A percentile compares a stretch with the other conserved stretches of the same genome.
Evolutionary conservation across 1,140 invertebrate species (phyloP).

Genomic region (Leptoteleia sp.): DNA sequence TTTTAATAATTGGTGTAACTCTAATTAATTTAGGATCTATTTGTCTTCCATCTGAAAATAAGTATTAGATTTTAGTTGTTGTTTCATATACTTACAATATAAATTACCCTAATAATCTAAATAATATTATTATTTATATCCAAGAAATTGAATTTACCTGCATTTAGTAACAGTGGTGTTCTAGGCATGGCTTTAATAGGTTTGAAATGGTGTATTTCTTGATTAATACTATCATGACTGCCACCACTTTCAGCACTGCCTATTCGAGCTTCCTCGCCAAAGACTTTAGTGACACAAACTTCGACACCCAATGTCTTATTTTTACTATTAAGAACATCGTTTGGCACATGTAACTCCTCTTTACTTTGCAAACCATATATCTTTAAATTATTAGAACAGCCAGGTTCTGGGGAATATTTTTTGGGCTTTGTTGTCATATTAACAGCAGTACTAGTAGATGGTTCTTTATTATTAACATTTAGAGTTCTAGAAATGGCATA

Average conservation of each 20-base stretch:
- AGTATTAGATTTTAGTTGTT: too few species aligned
- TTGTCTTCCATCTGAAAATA: conserved; percentile 69
- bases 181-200: conserved; percentile 82
- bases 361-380: conserved; percentile 79
- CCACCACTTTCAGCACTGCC: conserved; percentile 78
- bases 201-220: conserved; percentile 84
- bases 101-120: too few species aligned
- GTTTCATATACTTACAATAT: too few species aligned
- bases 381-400: conserved; percentile 72
- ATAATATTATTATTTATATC: too few species aligned
- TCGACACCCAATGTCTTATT: conserved; percentile 78
- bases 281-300: conserved; percentile 71
- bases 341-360: conserved; percentile 82
- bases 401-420: conserved; percentile 68
- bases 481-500: conserved; percentile 43
- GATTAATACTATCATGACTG: conserved; percentile 83
- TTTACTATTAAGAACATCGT: conserved; percentile 80
- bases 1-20: conserved; percentile 75
- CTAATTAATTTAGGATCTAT: conserved; percentile 79
- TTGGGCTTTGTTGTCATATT: conserved; percentile 50
- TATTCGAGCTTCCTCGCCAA: conserved; percentile 71
- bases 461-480: conserved; percentile 49
- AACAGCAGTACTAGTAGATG: conserved; percentile 1
- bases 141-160: conserved; percentile 64
- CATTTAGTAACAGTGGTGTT: conserved; percentile 75